Percentiles rank a stretch among this genome's conserved stretches.
These are phyloP conservation scores for Hirtodrosophila duncani DNA, from an alignment of 2,888 invertebrate species.

Conservation along the genomic window DNA sequence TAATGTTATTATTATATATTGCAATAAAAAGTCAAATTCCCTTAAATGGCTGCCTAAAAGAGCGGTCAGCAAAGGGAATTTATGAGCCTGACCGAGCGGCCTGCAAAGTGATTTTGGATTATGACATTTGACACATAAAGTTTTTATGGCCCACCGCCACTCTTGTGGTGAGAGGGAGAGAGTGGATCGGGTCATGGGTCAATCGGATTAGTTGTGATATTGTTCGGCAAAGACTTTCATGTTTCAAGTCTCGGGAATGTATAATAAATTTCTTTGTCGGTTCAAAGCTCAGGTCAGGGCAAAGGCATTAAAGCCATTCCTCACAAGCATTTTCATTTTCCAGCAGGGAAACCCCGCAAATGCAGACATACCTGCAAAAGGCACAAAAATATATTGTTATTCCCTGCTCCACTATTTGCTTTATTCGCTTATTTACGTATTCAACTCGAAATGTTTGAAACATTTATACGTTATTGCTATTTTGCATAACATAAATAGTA, in stretches of 20 bases:
- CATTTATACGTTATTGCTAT: constrained; percentile 60
- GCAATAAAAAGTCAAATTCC: constrained; percentile 1
- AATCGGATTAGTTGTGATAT: constrained; percentile 30
- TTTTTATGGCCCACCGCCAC: constrained; percentile 39
- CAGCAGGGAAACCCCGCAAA: no score
- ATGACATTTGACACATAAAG: constrained; percentile 58
- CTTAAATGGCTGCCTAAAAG: background rate
- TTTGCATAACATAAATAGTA: constrained; percentile 60
- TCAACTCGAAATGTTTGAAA: constrained; percentile 25
- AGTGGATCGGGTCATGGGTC: constrained; percentile 7
- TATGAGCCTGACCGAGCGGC: constrained; percentile 34
- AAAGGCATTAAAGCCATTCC: no score
- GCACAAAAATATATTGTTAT: no score
- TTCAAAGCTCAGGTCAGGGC: no score
- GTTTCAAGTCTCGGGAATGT: no score
- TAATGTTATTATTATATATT: background rate
- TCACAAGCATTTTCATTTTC: no score
- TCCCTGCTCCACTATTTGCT: background rate
- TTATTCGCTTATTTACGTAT: constrained; percentile 17
- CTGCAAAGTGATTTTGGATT: constrained; percentile 57
- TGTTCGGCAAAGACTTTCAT: no score
- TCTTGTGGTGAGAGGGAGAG: no score
- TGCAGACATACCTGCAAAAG: no score
- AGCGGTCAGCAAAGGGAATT: constrained; percentile 31
- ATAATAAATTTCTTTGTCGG: no score